phyloP scores from a whole-genome alignment of 1,140 invertebrate genomes.

The Spodoptera frugiperda region DNA sequence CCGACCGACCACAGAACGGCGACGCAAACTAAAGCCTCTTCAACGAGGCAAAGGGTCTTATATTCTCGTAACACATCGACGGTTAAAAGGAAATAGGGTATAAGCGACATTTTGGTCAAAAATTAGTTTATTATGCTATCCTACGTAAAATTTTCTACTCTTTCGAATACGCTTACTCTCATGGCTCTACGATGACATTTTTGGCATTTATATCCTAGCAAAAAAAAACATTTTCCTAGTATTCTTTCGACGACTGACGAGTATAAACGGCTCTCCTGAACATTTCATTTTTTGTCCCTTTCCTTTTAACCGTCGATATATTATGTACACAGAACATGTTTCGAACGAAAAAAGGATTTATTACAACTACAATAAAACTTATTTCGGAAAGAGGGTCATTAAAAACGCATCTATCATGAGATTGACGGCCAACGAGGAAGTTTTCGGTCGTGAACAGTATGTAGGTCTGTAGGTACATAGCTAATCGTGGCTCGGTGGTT shows the following conservation, averaged over 20 bases:
- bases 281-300: too few species aligned
- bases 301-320: too few species aligned
- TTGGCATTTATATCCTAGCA: too few species aligned
- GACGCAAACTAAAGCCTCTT: slow-evolving; percentile 1
- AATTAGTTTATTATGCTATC: too few species aligned
- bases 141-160: too few species aligned
- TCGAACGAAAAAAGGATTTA: slow-evolving; percentile 28
- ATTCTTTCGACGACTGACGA: too few species aligned
- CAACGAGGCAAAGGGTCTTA: background rate
- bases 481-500: slow-evolving; percentile 5
- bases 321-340: slow-evolving; percentile 8
- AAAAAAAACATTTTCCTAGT: too few species aligned
- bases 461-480: background rate
- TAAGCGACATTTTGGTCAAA: too few species aligned
- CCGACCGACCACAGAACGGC: background rate
- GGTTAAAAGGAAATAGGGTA: too few species aligned
- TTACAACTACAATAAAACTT: slow-evolving; percentile 34
- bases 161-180: too few species aligned
- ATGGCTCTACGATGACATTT: too few species aligned
- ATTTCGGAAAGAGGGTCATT: slow-evolving; percentile 45
- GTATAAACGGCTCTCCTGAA: too few species aligned
- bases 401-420: slow-evolving; percentile 50
- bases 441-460: slow-evolving; percentile 18
- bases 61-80: slow-evolving; percentile 21
- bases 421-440: background rate